These are phyloP conservation scores for Sprattus sprattus DNA, from an alignment of 2,113 vertebrate genomes.

Conservation along the genomic window DNA sequence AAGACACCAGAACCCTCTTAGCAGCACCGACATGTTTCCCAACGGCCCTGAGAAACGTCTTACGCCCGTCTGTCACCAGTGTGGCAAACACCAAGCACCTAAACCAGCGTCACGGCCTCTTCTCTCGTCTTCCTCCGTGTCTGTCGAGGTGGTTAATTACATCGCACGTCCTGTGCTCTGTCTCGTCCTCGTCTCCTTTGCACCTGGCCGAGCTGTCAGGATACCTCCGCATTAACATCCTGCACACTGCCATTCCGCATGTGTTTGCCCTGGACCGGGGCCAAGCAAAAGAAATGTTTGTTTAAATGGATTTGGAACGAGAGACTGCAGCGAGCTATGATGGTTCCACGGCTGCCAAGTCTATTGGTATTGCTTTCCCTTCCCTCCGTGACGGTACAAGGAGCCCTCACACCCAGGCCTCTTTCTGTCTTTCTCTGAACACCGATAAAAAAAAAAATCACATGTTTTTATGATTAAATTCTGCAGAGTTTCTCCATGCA, in stretches of 20 bases:
- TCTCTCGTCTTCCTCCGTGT: no score
- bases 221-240: background rate
- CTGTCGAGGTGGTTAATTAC: background rate
- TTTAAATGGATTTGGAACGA: constrained; percentile 10
- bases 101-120: no score
- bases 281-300: constrained; percentile 6
- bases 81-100: background rate
- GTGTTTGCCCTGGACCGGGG: background rate
- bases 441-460: background rate
- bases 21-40: background rate
- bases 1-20: background rate
- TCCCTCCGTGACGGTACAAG: background rate
- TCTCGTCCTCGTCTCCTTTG: background rate
- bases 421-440: background rate
- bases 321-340: background rate
- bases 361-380: background rate
- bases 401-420: background rate
- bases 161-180: background rate
- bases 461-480: background rate
- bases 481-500: background rate
- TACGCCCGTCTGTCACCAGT: background rate
- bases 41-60: background rate
- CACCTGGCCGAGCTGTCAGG: background rate
- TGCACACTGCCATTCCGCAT: background rate
- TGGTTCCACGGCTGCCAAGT: background rate